A percentile compares a stretch with the other conserved stretches of the same genome.
Conservation (phyloP, 2,113 vertebrate species). For the Lepisosteus oculatus region DNA sequence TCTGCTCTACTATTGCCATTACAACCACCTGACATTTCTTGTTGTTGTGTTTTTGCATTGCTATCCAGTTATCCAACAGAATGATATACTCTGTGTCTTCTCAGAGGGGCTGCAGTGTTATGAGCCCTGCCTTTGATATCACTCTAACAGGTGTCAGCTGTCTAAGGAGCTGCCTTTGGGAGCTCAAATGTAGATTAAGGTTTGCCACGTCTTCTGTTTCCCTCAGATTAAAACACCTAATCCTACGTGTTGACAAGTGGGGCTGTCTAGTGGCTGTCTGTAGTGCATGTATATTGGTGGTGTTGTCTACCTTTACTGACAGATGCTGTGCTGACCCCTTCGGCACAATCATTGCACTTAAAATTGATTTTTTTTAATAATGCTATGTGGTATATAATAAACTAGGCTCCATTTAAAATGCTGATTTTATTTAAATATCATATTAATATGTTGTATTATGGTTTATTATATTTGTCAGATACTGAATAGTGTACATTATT, state of each 20-base stretch:
- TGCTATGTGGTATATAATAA: not conserved
- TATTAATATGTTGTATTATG: too few relatives aligned
- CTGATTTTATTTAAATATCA: too few relatives aligned
- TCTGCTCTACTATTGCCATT: too few relatives aligned
- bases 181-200: slow-evolving; percentile 11
- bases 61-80: not conserved
- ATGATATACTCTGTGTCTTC: not conserved
- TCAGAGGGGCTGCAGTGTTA: too few relatives aligned
- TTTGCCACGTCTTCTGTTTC: slow-evolving; percentile 20
- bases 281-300: slow-evolving; percentile 43
- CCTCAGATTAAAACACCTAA: slow-evolving; percentile 32
- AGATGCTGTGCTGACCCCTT: not conserved
- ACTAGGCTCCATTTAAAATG: too few relatives aligned
- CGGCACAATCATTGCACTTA: slow-evolving; percentile 7
- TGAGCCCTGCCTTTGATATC: slow-evolving; percentile 10
- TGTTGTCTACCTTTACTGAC: slow-evolving; percentile 8
- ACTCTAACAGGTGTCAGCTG: slow-evolving; percentile 18
- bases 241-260: slow-evolving; percentile 35
- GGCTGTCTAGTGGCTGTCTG: slow-evolving; percentile 31
- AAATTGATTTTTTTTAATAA: slow-evolving; percentile 7
- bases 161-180: slow-evolving; percentile 22
- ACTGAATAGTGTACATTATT: too few relatives aligned
- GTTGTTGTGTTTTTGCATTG: not conserved
- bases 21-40: not conserved
- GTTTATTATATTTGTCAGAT: too few relatives aligned